These are phyloP conservation scores for Euschistus heros DNA, from an alignment of 1,140 invertebrate species.

Conservation along the genomic window DNA sequence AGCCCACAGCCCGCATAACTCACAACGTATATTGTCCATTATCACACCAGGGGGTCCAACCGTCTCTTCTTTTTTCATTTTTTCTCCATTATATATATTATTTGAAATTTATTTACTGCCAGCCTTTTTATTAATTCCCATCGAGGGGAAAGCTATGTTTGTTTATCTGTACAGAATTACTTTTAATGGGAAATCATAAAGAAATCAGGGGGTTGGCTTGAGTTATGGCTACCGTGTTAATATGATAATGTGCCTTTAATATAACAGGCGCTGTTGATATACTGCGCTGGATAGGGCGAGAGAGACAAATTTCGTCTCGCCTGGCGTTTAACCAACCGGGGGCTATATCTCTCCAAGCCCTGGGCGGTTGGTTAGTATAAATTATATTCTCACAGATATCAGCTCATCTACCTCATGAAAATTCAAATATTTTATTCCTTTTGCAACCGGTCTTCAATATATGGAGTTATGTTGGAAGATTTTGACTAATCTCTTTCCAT, in stretches of 20 bases:
- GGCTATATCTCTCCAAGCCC: too few relatives aligned
- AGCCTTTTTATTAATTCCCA: constrained; percentile 2
- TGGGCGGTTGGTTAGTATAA: too few relatives aligned
- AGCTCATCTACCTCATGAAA: too few relatives aligned
- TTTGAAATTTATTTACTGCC: constrained; percentile 4
- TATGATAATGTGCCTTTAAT: constrained; percentile 15
- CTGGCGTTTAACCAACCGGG: too few relatives aligned
- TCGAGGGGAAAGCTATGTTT: constrained; percentile 9
- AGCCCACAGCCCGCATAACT: constrained; percentile 1
- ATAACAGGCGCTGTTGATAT: not conserved
- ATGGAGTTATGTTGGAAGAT: too few relatives aligned
- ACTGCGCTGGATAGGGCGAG: not conserved
- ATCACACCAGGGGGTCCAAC: not conserved
- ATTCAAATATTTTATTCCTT: too few relatives aligned
- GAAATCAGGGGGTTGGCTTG: not conserved
- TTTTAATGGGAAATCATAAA: constrained; percentile 17
- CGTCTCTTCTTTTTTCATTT: not conserved
- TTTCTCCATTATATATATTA: constrained; percentile 6
- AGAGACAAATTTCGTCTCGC: constrained; percentile 5
- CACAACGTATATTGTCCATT: constrained; percentile 13
- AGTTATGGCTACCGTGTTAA: constrained; percentile 8
- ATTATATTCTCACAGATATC: too few relatives aligned
- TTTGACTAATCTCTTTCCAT: too few relatives aligned
- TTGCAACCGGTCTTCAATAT: too few relatives aligned
- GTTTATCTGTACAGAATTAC: constrained; percentile 15